Percentiles rank a stretch among this genome's conserved stretches.
Evolutionary conservation across 2,888 invertebrate genomes (phyloP).

Genomic region (Ceratothoa steindachneri): DNA sequence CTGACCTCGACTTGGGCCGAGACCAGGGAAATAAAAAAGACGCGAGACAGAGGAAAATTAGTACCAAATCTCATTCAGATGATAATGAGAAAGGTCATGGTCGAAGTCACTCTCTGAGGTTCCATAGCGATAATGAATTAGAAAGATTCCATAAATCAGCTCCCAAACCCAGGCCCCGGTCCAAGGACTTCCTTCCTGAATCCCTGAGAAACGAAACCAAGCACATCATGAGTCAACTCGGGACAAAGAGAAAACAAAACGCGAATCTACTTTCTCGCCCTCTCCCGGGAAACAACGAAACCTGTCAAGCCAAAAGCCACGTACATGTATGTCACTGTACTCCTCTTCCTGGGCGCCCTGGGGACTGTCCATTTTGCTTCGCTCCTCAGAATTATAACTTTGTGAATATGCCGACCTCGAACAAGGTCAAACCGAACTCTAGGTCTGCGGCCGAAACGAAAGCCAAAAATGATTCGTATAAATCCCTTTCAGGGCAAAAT

Average conservation of each 20-base stretch:
- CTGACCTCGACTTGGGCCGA: too few relatives aligned
- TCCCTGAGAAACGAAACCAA: constrained; percentile 22
- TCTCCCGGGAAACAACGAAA: not conserved
- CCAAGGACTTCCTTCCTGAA: constrained; percentile 6
- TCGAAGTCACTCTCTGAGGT: too few relatives aligned
- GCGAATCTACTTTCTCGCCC: not conserved
- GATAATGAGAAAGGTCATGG: too few relatives aligned
- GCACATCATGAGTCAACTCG: constrained; percentile 27
- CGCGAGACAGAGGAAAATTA: too few relatives aligned
- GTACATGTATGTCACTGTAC: not conserved
- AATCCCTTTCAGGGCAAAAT: constrained; percentile 3
- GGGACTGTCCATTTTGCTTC: constrained; percentile 32
- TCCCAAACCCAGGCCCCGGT: not conserved
- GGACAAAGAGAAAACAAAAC: constrained; percentile 12
- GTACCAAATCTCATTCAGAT: too few relatives aligned
- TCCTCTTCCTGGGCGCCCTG: constrained; percentile 2
- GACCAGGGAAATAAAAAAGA: too few relatives aligned
- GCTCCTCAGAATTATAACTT: constrained; percentile 31
- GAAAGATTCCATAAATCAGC: not conserved
- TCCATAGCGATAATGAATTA: not conserved
- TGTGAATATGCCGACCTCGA: constrained; percentile 16
- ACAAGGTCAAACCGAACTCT: not conserved
- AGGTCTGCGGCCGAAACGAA: not conserved
- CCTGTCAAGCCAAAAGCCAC: constrained; percentile 16
- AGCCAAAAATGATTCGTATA: not conserved